Base-by-base conservation (phyloP, 2,888 invertebrate species). In the Caenorhabditis becei region DNA sequence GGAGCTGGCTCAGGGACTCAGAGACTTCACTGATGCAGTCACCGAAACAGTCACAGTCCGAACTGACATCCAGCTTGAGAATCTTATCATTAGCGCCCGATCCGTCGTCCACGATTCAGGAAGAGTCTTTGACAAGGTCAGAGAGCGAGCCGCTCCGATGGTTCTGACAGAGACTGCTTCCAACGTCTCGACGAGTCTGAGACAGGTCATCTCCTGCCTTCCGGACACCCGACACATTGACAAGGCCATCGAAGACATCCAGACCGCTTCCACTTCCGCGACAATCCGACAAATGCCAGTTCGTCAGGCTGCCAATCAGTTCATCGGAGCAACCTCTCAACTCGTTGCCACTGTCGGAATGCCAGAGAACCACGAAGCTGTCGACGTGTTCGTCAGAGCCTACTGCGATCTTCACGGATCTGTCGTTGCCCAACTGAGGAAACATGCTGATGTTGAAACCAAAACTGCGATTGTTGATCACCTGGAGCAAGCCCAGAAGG, bases 151-250 rank as follows among this genome's bases (percentile, higher is more conserved):
- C 1, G 23, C 78, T 14, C 83, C 86, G 2, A 41, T 62, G 1
- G 84, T 86, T 11, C 79, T 90, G 32, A 83, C 86, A 16, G 88
- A 89, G 4, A 82, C 87, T 4, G 86, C 88, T 11, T 77, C 80
- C 37, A 78, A 80, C 56, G 86, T 87, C 16, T 92, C 93, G 20
- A 92, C 92, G 54, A 92, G 92, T 14, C 95, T 95, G 0, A 94
- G 95, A 41, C 16, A 94, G 96, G 83, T 93, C 84, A 94, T 97
- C 66, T 95, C 95, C 85, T 95, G 96, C 83, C 94, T 97, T 53
- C 97, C 97, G 0, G 96, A 97, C 0, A 96, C 97, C 91, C 94
- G 95, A 67, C 97, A 97, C 91, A 95, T 98, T n/a, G 97, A 97
- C 87, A 94, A 94, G 82, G 94, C 94, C 87, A 96, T 84, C 49